These are phyloP conservation scores for Cephonodes hylas DNA, from an alignment of 2,888 invertebrate species.

Conservation along the genomic window DNA sequence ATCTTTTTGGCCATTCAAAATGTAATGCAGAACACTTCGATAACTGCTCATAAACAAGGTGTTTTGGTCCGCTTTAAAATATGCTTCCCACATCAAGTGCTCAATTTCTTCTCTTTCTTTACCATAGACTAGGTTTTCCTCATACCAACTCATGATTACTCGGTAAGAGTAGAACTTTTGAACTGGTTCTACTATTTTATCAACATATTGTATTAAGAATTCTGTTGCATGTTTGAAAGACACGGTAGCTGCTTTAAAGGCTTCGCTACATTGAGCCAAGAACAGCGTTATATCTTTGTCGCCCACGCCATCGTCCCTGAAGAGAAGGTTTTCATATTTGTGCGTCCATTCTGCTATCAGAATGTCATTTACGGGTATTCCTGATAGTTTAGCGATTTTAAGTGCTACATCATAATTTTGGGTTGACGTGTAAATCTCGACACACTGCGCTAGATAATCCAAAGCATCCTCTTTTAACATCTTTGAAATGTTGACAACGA, in stretches of 20 bases:
- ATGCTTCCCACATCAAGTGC: conserved; percentile 73
- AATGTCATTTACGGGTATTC: conserved; percentile 74
- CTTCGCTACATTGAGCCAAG: conserved; percentile 82
- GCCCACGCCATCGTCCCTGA: conserved; percentile 53
- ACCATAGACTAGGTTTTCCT: conserved; percentile 65
- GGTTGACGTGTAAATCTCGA: conserved; percentile 73
- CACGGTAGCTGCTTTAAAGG: conserved; percentile 82
- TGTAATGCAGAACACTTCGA: conserved; percentile 59
- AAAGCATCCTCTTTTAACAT: conserved; percentile 63
- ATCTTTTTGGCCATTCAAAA: conserved; percentile 64
- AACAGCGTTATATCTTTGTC: conserved; percentile 70
- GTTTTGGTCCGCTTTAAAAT: conserved; percentile 55
- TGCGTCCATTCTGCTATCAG: conserved; percentile 79
- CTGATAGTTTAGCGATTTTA: conserved; percentile 77
- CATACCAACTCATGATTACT: conserved; percentile 74
- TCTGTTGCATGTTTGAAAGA: conserved; percentile 82
- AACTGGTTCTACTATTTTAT: conserved; percentile 61
- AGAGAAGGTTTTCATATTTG: conserved; percentile 63
- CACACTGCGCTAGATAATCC: conserved; percentile 76
- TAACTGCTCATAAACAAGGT: conserved; percentile 57
- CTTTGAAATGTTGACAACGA: conserved; percentile 77
- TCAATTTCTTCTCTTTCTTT: conserved; percentile 64
- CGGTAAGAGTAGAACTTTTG: conserved; percentile 79
- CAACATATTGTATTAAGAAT: conserved; percentile 82
- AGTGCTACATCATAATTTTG: conserved; percentile 81